Evolutionary conservation across 2,113 vertebrate species (phyloP), one percentile per base, ranked within the genome.

Genomic region (Ptychochromis oligacanthus): DNA sequence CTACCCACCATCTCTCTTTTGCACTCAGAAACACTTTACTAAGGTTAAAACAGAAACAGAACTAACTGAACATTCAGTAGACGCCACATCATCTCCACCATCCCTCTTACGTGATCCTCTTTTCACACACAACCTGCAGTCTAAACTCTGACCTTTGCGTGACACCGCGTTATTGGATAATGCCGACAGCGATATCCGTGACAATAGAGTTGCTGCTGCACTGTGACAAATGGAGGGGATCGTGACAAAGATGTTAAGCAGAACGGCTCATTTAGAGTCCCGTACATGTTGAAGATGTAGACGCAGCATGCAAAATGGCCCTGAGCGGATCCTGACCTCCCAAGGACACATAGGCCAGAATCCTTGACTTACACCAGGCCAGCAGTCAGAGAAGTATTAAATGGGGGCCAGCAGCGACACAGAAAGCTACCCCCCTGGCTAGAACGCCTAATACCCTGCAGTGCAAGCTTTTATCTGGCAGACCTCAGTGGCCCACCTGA

Each of bases 401-500:
- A 65, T n/a, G 72, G 72, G 76, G 56, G 58, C 14, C 31, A 1
- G 26, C 6, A 18, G 59, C n/a, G 8, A 82, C 81, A 58, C 40
- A 56, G 61, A 84, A 36, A 80, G 82, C 61, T 74, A 46, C 80
- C 80, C 70, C 77, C 83, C 79, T 79, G 83, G 87, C 61, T 75
- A 56, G 67, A 65, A 88, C 17, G 11, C 78, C 83, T 86, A 74
- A 88, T 56, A 87, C 83, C 87, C 86, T 70, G 87, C 82, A 74
- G 89, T 59, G 83, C 80, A 55, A 72, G 84, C 89, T 89, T 92
- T 93, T 91, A 90, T 93, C 89, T 89, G 87, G 79, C 88, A 91
- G 89, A 93, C 91, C 91, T 90, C 65, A 56, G 87, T 58, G 89
- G 90, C 92, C 92, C 91, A 91, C 86, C 92, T 94, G 87, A 92